Percentiles rank a stretch among this genome's conserved stretches.
Evolutionary conservation across 2,888 invertebrate genomes (phyloP).

Genomic region (Volucella bombylans): DNA sequence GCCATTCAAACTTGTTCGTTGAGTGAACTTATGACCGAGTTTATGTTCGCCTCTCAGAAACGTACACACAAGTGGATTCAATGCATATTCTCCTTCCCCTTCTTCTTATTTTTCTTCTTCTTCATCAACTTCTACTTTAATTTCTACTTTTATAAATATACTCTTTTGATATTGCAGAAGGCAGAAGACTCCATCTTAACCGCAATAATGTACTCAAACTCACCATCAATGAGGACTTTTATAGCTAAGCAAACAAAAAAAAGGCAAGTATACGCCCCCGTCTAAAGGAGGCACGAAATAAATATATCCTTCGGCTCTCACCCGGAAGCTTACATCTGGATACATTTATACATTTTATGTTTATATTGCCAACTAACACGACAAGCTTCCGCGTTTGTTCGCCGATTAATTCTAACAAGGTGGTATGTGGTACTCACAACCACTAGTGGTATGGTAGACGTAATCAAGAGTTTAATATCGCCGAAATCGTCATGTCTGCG

Average conservation of each 20-base stretch:
- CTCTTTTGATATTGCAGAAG: background rate
- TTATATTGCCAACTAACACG: slow-evolving; percentile 31
- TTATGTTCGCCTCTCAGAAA: slow-evolving; percentile 3
- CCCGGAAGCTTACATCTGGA: slow-evolving; percentile 30
- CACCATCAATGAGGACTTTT: background rate
- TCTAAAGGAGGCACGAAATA: slow-evolving; percentile 16
- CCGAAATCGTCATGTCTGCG: background rate
- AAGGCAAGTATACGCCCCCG: background rate
- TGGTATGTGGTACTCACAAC: background rate
- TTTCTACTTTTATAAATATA: slow-evolving; percentile 1
- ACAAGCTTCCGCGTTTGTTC: slow-evolving; percentile 22
- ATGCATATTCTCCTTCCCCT: background rate
- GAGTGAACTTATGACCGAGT: slow-evolving; percentile 25
- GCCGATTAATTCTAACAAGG: slow-evolving; percentile 10
- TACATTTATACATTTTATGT: background rate
- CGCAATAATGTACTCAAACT: background rate
- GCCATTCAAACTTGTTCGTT: background rate
- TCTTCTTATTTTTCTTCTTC: too few relatives aligned
- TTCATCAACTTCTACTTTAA: background rate
- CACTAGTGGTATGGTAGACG: background rate
- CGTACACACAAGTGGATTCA: slow-evolving; percentile 3
- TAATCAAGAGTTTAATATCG: slow-evolving; percentile 10
- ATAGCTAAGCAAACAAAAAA: background rate
- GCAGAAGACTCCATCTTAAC: background rate
- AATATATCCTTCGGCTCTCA: slow-evolving; percentile 20